Percentiles rank a stretch among this genome's conserved stretches.
phyloP scores from a whole-genome alignment of 2,888 invertebrate genomes.

The Rhorus exstirpatorius region DNA sequence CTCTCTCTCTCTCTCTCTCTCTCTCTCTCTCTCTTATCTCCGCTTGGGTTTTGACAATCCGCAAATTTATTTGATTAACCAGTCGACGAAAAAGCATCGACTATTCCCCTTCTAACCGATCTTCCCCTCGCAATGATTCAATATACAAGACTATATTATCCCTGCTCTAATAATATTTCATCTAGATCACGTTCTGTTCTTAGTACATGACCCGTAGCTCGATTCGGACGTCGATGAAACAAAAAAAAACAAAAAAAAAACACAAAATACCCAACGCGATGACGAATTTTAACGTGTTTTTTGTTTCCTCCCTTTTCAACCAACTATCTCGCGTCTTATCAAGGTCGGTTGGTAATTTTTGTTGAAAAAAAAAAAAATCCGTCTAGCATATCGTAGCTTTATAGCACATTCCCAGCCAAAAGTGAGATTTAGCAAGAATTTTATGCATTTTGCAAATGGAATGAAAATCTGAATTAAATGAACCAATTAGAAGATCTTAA shows the following conservation, averaged over 20 bases:
- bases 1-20: conserved; percentile 51
- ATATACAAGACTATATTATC: conserved; percentile 31
- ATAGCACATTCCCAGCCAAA: no score
- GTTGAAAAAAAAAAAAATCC: background rate
- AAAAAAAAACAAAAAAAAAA: background rate
- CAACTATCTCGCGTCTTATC: no score
- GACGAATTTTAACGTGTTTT: background rate
- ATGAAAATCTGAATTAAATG: no score
- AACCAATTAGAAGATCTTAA: no score
- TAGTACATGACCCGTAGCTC: background rate
- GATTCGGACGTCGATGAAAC: conserved; percentile 9
- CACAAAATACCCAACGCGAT: conserved; percentile 2
- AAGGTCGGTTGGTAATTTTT: conserved; percentile 9
- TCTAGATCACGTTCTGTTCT: conserved; percentile 9
- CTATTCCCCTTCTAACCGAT: background rate
- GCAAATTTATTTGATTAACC: conserved; percentile 60
- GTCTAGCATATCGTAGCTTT: background rate
- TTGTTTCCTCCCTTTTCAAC: background rate
- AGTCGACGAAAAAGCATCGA: conserved; percentile 20
- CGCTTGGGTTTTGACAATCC: conserved; percentile 44
- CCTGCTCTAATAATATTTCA: conserved; percentile 46
- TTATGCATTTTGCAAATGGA: no score
- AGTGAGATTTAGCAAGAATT: no score
- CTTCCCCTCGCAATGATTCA: conserved; percentile 14
- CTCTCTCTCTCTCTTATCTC: conserved; percentile 33